Base-by-base conservation (phyloP, 1,140 invertebrate genomes). In the Temnothorax longispinosus region DNA sequence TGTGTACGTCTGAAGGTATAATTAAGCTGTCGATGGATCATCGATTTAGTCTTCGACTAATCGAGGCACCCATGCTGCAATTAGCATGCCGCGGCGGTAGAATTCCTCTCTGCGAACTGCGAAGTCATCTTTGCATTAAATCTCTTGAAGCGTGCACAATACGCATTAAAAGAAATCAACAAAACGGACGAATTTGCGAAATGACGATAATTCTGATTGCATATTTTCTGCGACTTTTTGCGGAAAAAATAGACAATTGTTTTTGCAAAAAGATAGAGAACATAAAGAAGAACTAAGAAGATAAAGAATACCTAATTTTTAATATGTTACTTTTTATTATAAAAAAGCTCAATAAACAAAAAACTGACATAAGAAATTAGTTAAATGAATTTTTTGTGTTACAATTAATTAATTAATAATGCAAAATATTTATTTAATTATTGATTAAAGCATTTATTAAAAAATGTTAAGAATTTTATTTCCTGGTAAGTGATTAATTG, bases 21-120 rank as follows among this genome's bases (percentile, higher is more conserved):
- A 81, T 81, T 71, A 81, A 81, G 35, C 47, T 69, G 77, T 81
- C 77, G 35, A 81, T 81, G 35, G 21, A 35, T 78, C 44, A 81
- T 71, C 35, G 77, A 56, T 81, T 81, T 69, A 54, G 44, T 81
- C 64, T 69, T 56, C 21, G 35, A 15, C 18, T 80, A 80, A 81
- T 71, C 64, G 77, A 69, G 38, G 27, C 18, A 67, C 0, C 35
- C 50, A 64, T 56, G 7, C 47, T 38, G 50, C 50, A 71, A 69
- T 81, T 81, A 81, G 18, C 50, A 54, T 69, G 18, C 50, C 35
- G 32, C 35, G 32, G 27, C 41, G 27, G 3, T 54, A 52, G n/a
- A 35, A 21, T 71, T 65, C 35, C 54, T 52, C 52, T 69, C 64
- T 32, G 38, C 64, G 47, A 81, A 81, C 2, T 41, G 47, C 64